A percentile compares a stretch with the other conserved stretches of the same genome.
These are phyloP conservation scores for Aspidoscelis tigris DNA, from an alignment of 2,113 vertebrate genomes.

Conservation along the genomic window DNA sequence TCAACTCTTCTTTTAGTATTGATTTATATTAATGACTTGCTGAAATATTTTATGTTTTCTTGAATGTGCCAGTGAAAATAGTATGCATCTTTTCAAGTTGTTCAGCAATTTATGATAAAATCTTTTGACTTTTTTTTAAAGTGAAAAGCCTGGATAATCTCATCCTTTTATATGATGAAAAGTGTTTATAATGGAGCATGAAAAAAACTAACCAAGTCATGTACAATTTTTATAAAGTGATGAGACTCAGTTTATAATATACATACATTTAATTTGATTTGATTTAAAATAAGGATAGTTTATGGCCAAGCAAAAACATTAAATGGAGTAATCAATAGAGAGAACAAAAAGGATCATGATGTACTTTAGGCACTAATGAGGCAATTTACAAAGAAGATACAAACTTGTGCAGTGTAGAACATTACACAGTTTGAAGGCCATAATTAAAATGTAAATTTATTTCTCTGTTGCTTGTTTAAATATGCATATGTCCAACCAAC, in stretches of 20 bases:
- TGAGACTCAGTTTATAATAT: not conserved
- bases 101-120: not conserved
- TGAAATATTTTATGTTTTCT: not conserved
- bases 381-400: conserved; percentile 20
- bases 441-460: conserved; percentile 7
- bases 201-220: conserved; percentile 9
- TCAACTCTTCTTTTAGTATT: too few species aligned
- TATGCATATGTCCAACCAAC: not conserved
- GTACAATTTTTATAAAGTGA: not conserved
- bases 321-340: conserved; percentile 16
- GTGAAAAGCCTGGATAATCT: accelerated
- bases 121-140: not conserved
- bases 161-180: not conserved
- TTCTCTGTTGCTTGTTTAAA: not conserved
- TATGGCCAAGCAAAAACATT: not conserved
- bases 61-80: not conserved
- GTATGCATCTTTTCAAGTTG: not conserved
- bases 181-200: not conserved
- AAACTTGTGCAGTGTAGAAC: not conserved
- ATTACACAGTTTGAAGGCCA: conserved; percentile 1
- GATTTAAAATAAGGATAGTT: not conserved
- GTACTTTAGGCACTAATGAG: conserved; percentile 16
- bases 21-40: not conserved
- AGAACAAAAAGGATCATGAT: conserved; percentile 11
- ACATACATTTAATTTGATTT: not conserved